These are phyloP conservation scores for Gasteruption jaculator DNA, from an alignment of 2,888 invertebrate species.

Conservation along the genomic window DNA sequence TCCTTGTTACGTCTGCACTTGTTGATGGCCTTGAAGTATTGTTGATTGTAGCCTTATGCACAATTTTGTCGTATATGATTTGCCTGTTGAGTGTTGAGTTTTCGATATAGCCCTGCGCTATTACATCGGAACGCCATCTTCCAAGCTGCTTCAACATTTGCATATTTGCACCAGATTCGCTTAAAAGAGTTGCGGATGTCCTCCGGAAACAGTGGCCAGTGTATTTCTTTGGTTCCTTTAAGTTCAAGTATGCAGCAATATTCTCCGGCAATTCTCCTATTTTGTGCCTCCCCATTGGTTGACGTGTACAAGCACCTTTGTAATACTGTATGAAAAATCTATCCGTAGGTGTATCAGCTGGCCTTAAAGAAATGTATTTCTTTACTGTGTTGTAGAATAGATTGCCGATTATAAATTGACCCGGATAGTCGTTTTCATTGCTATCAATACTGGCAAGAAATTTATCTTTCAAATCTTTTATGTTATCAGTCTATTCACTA, in stretches of 20 bases:
- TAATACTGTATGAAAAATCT: constrained; percentile 22
- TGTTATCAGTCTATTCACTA: constrained; percentile 17
- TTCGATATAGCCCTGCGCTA: constrained; percentile 21
- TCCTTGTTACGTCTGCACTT: too few species aligned
- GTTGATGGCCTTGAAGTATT: too few species aligned
- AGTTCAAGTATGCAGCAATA: constrained; percentile 19
- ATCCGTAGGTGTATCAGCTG: constrained; percentile 18
- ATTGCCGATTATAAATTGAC: constrained; percentile 20
- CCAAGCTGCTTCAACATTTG: constrained; percentile 22
- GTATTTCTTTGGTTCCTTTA: constrained; percentile 18
- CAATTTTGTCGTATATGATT: too few species aligned
- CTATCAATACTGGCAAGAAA: constrained; percentile 19
- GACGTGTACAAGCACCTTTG: constrained; percentile 21
- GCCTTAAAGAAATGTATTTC: constrained; percentile 18
- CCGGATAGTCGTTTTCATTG: constrained; percentile 20
- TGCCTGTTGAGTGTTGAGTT: too few species aligned
- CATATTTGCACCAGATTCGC: constrained; percentile 20
- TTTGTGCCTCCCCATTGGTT: constrained; percentile 21
- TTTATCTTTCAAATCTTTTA: constrained; percentile 19
- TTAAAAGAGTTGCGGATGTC: constrained; percentile 21
- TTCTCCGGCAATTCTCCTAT: constrained; percentile 21
- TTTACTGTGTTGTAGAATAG: constrained; percentile 22
- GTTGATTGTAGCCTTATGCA: too few species aligned
- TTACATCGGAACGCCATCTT: constrained; percentile 17
- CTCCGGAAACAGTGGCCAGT: constrained; percentile 24